A percentile compares a stretch with the other conserved stretches of the same genome.
Evolutionary conservation across 2,113 vertebrate genomes (phyloP).

Genomic region (Trinectes maculatus): DNA sequence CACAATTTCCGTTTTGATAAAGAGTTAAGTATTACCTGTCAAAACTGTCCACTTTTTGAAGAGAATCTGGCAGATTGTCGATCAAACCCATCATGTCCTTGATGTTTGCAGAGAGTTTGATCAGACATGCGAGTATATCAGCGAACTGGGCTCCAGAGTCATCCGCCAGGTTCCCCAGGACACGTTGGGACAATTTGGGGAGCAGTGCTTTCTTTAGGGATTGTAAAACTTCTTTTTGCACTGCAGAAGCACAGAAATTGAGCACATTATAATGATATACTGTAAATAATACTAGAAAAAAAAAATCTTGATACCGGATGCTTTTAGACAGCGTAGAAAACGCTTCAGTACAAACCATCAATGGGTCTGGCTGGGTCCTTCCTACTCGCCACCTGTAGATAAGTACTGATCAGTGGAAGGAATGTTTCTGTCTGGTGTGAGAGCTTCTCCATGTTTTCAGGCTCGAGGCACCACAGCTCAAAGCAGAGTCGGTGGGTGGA

Average conservation of each 20-base stretch:
- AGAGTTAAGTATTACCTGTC: conserved; percentile 80
- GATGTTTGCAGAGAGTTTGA: conserved; percentile 74
- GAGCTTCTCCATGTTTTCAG: conserved; percentile 62
- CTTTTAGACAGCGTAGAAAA: neutral
- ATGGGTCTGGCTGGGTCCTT: conserved; percentile 68
- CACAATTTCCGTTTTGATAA: neutral
- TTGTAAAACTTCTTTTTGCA: conserved; percentile 74
- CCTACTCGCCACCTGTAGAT: conserved; percentile 75
- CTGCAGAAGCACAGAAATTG: conserved; percentile 66
- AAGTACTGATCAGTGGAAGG: conserved; percentile 82
- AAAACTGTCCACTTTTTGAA: conserved; percentile 73
- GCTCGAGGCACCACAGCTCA: conserved; percentile 88
- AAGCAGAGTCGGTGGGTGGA: conserved; percentile 87
- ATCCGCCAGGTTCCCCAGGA: conserved; percentile 49
- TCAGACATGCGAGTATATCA: conserved; percentile 81
- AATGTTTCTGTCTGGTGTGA: conserved; percentile 67
- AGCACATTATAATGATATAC: neutral
- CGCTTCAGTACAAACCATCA: conserved; percentile 65
- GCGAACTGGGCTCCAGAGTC: conserved; percentile 36
- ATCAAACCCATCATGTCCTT: conserved; percentile 74
- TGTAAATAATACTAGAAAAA: neutral
- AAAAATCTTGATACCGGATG: neutral
- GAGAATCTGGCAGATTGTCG: conserved; percentile 75
- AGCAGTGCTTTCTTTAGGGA: conserved; percentile 84
- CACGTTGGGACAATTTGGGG: conserved; percentile 70